Evolutionary conservation across 64 coral and sea anemone species (phyloP).

Genomic region (Montipora sp.): DNA sequence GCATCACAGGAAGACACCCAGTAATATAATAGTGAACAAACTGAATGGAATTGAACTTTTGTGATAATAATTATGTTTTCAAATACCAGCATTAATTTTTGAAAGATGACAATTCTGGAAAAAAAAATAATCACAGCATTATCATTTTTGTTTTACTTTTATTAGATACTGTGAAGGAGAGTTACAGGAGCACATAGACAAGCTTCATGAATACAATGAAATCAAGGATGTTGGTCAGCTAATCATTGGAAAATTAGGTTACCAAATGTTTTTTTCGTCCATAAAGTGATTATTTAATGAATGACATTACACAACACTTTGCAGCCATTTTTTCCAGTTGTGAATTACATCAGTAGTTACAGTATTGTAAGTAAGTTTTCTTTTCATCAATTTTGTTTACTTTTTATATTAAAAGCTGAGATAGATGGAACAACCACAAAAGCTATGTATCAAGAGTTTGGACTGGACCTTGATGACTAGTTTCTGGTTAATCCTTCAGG

Average conservation of each 20-base stretch:
- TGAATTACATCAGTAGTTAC: too few relatives aligned
- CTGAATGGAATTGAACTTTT: too few relatives aligned
- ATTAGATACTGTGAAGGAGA: slow-evolving; percentile 89
- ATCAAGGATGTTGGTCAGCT: slow-evolving; percentile 95
- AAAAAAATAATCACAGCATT: background rate
- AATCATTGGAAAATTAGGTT: slow-evolving; percentile 92
- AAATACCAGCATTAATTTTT: too few relatives aligned
- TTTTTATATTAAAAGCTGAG: slow-evolving; percentile 74
- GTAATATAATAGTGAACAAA: too few relatives aligned
- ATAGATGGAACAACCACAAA: slow-evolving; percentile 92
- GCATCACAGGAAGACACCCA: too few relatives aligned
- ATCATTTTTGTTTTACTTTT: background rate
- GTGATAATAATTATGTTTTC: too few relatives aligned
- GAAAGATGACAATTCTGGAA: too few relatives aligned
- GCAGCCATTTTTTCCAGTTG: too few relatives aligned
- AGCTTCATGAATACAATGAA: slow-evolving; percentile 98
- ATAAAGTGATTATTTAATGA: too few relatives aligned
- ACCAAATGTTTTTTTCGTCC: background rate
- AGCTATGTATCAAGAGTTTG: slow-evolving; percentile 89
- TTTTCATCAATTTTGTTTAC: background rate
- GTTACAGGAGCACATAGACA: slow-evolving; percentile 94
- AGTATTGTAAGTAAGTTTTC: background rate
- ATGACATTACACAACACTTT: too few relatives aligned
- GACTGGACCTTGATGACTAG: slow-evolving; percentile 85
- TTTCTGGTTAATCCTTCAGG: slow-evolving; percentile 3